Evolutionary conservation across 2,888 invertebrate species (phyloP).

Genomic region (Drosophila demipolita): DNA sequence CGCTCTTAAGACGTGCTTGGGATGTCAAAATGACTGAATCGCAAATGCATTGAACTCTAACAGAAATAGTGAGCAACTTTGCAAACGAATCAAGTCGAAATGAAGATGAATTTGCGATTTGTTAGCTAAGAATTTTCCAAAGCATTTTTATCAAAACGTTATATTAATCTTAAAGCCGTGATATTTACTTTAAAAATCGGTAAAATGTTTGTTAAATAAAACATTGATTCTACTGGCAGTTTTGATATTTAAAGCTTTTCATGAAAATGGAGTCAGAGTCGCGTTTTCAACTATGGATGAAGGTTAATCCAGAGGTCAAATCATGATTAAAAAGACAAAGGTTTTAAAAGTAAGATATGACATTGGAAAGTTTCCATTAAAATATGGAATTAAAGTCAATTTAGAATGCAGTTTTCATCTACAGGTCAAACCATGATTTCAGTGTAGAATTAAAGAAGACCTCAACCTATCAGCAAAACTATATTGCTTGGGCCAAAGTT

Average conservation of each 20-base stretch:
- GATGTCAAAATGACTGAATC: slow-evolving; percentile 12
- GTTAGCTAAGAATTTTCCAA: neutral
- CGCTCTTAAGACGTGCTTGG: slow-evolving; percentile 11
- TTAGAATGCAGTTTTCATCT: neutral
- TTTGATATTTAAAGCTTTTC: neutral
- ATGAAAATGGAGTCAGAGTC: neutral
- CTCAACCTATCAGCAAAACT: neutral
- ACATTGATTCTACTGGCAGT: neutral
- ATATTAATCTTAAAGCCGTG: neutral
- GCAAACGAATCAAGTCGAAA: no score
- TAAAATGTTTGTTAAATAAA: neutral
- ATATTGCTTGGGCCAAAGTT: neutral
- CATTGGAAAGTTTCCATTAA: neutral
- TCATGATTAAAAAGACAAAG: no score
- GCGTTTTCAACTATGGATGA: neutral
- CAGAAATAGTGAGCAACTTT: neutral
- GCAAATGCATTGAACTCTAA: slow-evolving; percentile 4
- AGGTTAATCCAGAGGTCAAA: no score
- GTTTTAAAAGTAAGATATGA: no score
- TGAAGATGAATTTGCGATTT: neutral
- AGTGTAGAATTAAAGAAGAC: neutral
- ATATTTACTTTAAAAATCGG: neutral
- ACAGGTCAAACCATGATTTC: neutral
- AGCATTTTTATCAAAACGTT: neutral
- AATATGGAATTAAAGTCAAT: neutral